Percentiles rank a stretch among this genome's conserved stretches.
phyloP scores from a whole-genome alignment of 2,113 vertebrate species.

The Dicerorhinus sumatrensis region DNA sequence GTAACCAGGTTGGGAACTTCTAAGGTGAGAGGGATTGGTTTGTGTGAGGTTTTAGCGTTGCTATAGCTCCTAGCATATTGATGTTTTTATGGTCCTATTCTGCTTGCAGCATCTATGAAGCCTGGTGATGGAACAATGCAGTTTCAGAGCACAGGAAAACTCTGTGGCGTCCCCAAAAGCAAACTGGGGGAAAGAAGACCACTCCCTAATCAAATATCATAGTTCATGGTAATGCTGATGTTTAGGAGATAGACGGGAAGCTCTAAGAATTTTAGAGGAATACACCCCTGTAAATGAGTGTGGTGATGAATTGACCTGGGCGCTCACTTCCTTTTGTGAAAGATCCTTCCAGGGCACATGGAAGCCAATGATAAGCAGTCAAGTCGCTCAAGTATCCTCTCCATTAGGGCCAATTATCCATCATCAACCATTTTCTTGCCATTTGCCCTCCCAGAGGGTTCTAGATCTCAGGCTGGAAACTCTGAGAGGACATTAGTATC shows the following conservation, averaged over 20 bases:
- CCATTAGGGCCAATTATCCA: not conserved
- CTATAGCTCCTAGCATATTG: not conserved
- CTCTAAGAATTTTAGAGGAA: not conserved
- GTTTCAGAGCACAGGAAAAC: not conserved
- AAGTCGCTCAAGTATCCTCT: not conserved
- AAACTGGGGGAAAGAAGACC: not conserved
- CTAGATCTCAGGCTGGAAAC: not conserved
- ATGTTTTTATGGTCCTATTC: not conserved
- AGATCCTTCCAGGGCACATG: not conserved
- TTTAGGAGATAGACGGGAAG: not conserved
- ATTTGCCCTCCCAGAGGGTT: not conserved
- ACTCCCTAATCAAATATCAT: not conserved
- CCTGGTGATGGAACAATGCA: not conserved
- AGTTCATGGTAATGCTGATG: not conserved
- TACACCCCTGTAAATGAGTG: not conserved
- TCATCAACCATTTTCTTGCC: not conserved
- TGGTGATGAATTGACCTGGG: not conserved
- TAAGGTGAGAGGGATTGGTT: not conserved
- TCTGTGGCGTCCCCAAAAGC: not conserved
- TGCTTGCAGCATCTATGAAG: not conserved
- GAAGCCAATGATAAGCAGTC: not conserved
- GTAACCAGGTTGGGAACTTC: not conserved
- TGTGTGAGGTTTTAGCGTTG: not conserved
- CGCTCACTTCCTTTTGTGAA: not conserved
- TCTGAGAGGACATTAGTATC: rapidly evolving